Conservation (phyloP, 2,113 vertebrate genomes). For the Rhabdornis inornatus region DNA sequence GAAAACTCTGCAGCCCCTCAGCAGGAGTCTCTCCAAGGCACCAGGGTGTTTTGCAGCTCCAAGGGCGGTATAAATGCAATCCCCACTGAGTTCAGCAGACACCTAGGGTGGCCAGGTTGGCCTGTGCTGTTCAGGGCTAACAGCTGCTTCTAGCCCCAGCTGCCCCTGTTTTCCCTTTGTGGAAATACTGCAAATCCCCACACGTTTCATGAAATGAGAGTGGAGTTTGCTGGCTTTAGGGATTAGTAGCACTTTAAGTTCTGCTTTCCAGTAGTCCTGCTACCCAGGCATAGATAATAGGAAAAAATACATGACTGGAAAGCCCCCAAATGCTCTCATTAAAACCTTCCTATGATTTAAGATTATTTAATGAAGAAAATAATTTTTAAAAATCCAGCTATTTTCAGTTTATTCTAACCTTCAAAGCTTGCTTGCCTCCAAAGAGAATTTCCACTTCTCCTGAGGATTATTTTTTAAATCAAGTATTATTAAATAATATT, state of each 20-base stretch:
- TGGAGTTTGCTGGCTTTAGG: neutral
- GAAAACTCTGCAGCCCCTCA: neutral
- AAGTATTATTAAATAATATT: slow-evolving; percentile 58
- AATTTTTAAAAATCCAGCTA: neutral
- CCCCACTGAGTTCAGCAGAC: rapidly evolving
- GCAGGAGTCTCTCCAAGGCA: neutral
- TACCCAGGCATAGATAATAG: neutral
- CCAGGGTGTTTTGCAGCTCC: neutral
- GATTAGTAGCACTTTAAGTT: neutral
- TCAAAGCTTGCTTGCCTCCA: slow-evolving; percentile 22
- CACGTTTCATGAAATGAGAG: neutral
- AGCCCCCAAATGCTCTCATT: neutral
- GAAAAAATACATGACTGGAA: neutral
- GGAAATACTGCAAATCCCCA: neutral
- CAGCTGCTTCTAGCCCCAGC: neutral
- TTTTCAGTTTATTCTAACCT: slow-evolving; percentile 41
- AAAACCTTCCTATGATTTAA: neutral
- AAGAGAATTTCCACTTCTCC: slow-evolving; percentile 16
- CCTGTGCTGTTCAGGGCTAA: rapidly evolving
- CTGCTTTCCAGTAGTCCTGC: neutral
- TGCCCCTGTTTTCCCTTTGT: neutral
- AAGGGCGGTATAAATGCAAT: neutral
- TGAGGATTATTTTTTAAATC: slow-evolving; percentile 47
- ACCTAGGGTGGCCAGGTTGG: rapidly evolving
- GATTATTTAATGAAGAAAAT: neutral